These are phyloP conservation scores for Aleiodes testaceus DNA, from an alignment of 2,888 invertebrate genomes.

Conservation along the genomic window DNA sequence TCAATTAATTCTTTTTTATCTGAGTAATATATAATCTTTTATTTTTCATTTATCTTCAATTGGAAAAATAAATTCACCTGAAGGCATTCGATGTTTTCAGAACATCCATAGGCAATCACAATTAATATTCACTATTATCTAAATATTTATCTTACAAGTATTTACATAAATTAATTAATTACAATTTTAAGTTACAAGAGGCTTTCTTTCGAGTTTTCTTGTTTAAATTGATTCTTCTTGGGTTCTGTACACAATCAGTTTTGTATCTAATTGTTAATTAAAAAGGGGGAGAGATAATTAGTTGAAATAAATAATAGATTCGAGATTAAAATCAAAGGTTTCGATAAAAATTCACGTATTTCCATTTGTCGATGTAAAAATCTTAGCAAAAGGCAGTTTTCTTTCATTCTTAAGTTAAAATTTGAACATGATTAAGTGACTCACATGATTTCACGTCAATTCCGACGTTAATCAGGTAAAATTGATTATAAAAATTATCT, in stretches of 20 bases:
- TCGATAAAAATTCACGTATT: conserved; percentile 13
- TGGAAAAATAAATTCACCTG: conserved; percentile 55
- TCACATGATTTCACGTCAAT: too few relatives aligned
- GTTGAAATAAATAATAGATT: conserved; percentile 35
- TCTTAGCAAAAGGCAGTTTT: conserved; percentile 6
- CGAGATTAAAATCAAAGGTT: not conserved
- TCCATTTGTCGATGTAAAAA: not conserved
- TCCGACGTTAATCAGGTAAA: too few relatives aligned
- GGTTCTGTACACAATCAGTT: conserved; percentile 38
- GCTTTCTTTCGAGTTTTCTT: not conserved
- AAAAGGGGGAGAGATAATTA: not conserved
- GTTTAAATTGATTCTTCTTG: conserved; percentile 21
- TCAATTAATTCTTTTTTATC: conserved; percentile 5
- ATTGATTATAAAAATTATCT: too few relatives aligned
- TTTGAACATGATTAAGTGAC: conserved; percentile 12
- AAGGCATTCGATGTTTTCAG: conserved; percentile 37
- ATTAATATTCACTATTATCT: conserved; percentile 51
- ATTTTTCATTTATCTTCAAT: conserved; percentile 15
- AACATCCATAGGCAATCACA: conserved; percentile 48
- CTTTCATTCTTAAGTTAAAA: not conserved
- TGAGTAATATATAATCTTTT: conserved; percentile 20
- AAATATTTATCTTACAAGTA: conserved; percentile 52
- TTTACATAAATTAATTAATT: conserved; percentile 51
- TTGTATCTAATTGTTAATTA: conserved; percentile 1
- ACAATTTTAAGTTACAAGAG: not conserved